Conservation (phyloP, 2,888 invertebrate genomes). For the Dynastes hyllus region DNA sequence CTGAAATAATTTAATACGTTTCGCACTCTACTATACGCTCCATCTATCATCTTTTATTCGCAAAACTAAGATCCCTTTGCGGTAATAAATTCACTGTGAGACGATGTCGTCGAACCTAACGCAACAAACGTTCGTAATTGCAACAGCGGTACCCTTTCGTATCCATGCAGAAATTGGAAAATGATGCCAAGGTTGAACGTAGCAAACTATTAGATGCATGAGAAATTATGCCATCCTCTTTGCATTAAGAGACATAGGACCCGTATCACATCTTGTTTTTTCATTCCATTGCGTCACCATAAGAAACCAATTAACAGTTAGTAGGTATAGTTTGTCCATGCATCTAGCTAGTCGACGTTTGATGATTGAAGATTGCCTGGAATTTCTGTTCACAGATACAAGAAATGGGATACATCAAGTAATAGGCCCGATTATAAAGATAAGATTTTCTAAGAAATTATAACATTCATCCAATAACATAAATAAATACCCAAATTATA, state of each 20-base stretch:
- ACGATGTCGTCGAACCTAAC: slow-evolving; percentile 9
- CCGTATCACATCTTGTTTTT: no score
- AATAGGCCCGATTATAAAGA: no score
- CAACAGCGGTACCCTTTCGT: neutral
- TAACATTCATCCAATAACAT: no score
- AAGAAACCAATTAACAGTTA: no score
- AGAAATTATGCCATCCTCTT: slow-evolving; percentile 60
- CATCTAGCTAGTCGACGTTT: no score
- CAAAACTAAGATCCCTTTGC: neutral
- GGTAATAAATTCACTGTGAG: slow-evolving; percentile 5
- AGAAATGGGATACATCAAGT: no score
- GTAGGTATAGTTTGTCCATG: no score
- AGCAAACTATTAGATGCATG: slow-evolving; percentile 27
- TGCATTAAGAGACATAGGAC: slow-evolving; percentile 8
- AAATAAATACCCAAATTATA: no score
- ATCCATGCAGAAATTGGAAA: slow-evolving; percentile 8
- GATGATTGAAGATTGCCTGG: no score
- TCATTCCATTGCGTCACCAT: no score
- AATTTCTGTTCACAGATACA: no score
- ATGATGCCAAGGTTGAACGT: neutral
- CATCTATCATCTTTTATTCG: slow-evolving; percentile 24
- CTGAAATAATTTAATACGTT: slow-evolving; percentile 32
- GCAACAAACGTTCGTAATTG: slow-evolving; percentile 11
- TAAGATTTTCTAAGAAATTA: no score
- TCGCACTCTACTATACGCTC: slow-evolving; percentile 17